Conservation (phyloP, 1,140 invertebrate genomes). For the Adoxophyes honmai region DNA sequence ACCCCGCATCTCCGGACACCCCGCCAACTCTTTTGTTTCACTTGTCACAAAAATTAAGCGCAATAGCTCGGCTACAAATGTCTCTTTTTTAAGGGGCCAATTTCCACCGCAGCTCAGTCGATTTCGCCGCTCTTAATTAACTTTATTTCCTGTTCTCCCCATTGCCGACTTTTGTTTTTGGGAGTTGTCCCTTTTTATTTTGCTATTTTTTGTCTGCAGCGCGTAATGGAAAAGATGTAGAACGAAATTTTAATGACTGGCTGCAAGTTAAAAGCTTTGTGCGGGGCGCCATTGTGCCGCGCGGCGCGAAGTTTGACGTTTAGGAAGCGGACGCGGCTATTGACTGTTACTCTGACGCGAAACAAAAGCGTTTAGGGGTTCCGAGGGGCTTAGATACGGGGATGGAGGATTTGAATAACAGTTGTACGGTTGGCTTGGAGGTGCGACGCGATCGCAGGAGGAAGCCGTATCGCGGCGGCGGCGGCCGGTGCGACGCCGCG, state of each 20-base stretch:
- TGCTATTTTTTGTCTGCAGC: slow-evolving; percentile 73
- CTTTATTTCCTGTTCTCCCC: slow-evolving; percentile 76
- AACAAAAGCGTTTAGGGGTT: slow-evolving; percentile 38
- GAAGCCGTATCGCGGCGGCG: too few relatives aligned
- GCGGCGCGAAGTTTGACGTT: slow-evolving; percentile 56
- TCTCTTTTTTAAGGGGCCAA: slow-evolving; percentile 75
- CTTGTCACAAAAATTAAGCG: slow-evolving; percentile 76
- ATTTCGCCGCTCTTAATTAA: slow-evolving; percentile 76
- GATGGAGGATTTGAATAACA: too few relatives aligned
- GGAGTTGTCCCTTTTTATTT: slow-evolving; percentile 68
- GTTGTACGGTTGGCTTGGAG: too few relatives aligned
- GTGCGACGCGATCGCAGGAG: too few relatives aligned
- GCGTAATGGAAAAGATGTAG: slow-evolving; percentile 76
- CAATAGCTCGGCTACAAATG: slow-evolving; percentile 74
- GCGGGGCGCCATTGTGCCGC: slow-evolving; percentile 55
- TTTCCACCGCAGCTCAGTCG: slow-evolving; percentile 76
- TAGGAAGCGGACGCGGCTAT: slow-evolving; percentile 47
- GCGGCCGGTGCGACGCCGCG: slow-evolving; percentile 15
- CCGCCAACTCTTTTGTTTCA: slow-evolving; percentile 74
- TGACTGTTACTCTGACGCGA: slow-evolving; percentile 33
- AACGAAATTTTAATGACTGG: slow-evolving; percentile 75
- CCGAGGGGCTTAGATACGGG: too few relatives aligned
- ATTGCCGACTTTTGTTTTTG: slow-evolving; percentile 69
- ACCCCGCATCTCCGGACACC: slow-evolving; percentile 36
- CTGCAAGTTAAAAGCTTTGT: slow-evolving; percentile 68